These are phyloP conservation scores for Perca schrenkii DNA, from an alignment of 2,113 vertebrate species.

Conservation along the genomic window DNA sequence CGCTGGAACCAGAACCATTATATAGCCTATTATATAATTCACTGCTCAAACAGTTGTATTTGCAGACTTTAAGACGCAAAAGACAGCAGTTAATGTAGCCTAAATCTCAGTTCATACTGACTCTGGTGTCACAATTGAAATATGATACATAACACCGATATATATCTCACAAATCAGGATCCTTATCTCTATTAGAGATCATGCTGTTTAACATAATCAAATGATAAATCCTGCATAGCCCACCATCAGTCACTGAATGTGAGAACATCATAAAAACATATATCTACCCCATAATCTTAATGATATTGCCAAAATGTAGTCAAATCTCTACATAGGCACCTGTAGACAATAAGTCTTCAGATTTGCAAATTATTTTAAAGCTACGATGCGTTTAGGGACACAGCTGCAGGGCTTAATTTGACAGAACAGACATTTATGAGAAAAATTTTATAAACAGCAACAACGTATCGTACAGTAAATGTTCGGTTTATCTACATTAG, in stretches of 20 bases:
- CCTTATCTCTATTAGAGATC: neutral
- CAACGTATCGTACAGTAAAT: neutral
- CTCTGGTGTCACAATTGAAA: neutral
- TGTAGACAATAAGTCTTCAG: neutral
- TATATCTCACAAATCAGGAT: neutral
- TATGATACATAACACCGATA: neutral
- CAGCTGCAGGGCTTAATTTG: neutral
- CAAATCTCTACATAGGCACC: neutral
- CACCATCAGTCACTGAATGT: neutral
- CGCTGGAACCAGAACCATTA: no score
- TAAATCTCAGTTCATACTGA: neutral
- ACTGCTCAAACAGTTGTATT: neutral
- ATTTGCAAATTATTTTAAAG: neutral
- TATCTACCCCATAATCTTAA: neutral
- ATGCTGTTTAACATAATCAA: neutral
- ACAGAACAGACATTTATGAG: neutral
- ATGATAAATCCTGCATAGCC: neutral
- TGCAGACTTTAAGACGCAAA: neutral
- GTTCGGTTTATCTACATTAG: neutral
- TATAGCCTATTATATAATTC: no score
- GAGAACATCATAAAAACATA: neutral
- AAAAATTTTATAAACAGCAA: neutral
- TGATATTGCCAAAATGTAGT: neutral
- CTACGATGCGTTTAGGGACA: slow-evolving; percentile 24
- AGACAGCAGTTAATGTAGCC: neutral